phyloP scores from a whole-genome alignment of 2,113 vertebrate species.

The Eurystomus gularis region DNA sequence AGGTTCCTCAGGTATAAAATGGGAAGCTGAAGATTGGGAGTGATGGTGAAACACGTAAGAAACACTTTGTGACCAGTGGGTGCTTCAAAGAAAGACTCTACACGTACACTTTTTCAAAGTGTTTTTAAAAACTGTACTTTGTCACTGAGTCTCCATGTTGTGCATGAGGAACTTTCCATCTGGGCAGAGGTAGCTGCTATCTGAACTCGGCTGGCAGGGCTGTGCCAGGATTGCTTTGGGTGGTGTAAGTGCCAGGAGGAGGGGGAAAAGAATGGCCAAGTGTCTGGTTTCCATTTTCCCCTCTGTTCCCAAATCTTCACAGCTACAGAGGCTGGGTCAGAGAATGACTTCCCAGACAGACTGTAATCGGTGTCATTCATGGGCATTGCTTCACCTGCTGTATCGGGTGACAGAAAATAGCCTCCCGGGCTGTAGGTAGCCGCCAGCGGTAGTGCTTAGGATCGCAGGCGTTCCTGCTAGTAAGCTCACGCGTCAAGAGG shows the following conservation, averaged over 20 bases:
- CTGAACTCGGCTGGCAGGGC: neutral
- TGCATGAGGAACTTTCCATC: neutral
- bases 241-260: neutral
- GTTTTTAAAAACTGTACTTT: neutral
- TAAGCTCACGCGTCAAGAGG: neutral
- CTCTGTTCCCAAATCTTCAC: neutral
- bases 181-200: neutral
- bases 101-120: accelerated
- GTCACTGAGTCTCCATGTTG: neutral
- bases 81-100: neutral
- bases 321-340: neutral
- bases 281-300: neutral
- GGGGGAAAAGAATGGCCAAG: neutral
- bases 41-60: neutral
- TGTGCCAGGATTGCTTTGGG: neutral
- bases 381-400: conserved; percentile 41
- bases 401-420: neutral
- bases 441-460: neutral
- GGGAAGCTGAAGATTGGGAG: accelerated
- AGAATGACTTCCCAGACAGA: neutral
- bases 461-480: neutral
- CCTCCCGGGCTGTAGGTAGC: neutral
- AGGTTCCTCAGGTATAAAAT: neutral
- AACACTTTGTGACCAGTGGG: neutral
- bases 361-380: neutral